Evolutionary conservation across 2,797 vertebrate genomes (phyloP).

Genomic region (Threskiornis aethiopicus): DNA sequence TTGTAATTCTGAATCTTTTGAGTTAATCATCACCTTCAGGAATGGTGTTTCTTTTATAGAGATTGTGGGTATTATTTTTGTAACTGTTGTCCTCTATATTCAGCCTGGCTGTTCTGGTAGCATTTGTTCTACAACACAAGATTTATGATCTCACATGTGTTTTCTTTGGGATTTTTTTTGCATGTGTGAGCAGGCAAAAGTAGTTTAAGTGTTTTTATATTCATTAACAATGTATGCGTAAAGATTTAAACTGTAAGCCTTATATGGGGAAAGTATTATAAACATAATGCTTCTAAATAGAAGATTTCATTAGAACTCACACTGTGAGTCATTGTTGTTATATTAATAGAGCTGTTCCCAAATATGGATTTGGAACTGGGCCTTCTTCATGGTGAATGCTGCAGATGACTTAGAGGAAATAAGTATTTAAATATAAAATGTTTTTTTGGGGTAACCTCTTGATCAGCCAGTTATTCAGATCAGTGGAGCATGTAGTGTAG

Average conservation of each 20-base stretch:
- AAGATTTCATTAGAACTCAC: neutral
- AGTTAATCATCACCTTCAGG: neutral
- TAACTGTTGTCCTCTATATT: neutral
- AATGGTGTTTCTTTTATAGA: neutral
- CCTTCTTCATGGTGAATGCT: neutral
- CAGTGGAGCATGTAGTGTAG: neutral
- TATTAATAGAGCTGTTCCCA: constrained; percentile 50
- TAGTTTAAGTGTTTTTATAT: neutral
- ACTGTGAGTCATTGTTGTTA: constrained; percentile 22
- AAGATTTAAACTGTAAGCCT: constrained; percentile 1
- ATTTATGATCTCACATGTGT: neutral
- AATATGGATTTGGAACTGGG: constrained; percentile 15
- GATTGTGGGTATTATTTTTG: neutral
- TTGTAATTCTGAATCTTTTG: neutral
- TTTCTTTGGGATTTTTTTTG: neutral
- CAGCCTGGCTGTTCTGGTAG: neutral
- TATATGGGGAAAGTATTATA: constrained; percentile 27
- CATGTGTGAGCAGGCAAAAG: neutral
- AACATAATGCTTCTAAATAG: neutral
- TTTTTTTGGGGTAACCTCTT: neutral
- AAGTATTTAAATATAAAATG: neutral
- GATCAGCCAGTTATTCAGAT: neutral
- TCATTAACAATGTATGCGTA: neutral
- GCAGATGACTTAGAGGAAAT: neutral
- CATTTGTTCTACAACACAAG: neutral